phyloP scores from a whole-genome alignment of 2,888 invertebrate genomes.

The Phania funesta region DNA sequence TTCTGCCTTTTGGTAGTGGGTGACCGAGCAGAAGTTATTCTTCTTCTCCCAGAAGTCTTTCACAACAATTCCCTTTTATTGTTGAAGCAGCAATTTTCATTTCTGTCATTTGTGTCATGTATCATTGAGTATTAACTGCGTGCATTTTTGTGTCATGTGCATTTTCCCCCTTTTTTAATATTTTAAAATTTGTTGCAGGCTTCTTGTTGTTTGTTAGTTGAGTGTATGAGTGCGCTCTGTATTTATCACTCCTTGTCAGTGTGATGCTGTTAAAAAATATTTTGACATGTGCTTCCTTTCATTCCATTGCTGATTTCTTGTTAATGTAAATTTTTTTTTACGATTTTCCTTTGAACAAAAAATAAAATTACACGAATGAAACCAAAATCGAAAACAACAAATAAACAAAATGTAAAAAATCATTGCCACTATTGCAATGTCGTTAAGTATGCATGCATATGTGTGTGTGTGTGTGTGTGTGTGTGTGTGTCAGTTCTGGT shows the following conservation, averaged over 20 bases:
- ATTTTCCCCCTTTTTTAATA: not conserved
- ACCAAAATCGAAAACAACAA: conserved; percentile 31
- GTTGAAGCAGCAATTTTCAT: conserved; percentile 43
- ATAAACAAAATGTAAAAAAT: conserved; percentile 14
- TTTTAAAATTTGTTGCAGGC: conserved; percentile 33
- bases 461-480: not conserved
- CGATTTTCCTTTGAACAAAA: conserved; percentile 41
- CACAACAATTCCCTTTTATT: conserved; percentile 8
- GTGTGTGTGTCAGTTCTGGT: not conserved
- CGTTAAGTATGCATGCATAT: too few relatives aligned
- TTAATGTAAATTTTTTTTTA: conserved; percentile 61
- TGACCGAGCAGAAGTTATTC: not conserved
- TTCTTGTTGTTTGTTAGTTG: not conserved
- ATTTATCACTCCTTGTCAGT: conserved; percentile 66
- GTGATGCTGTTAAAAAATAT: conserved; percentile 65
- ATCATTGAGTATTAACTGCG: conserved; percentile 56
- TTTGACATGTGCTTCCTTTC: conserved; percentile 70
- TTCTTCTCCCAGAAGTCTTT: not conserved
- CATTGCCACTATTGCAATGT: not conserved
- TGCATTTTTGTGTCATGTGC: conserved; percentile 50
- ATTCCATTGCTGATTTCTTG: conserved; percentile 63
- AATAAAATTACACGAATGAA: conserved; percentile 1
- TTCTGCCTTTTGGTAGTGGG: not conserved
- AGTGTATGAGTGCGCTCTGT: conserved; percentile 11
- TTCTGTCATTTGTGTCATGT: conserved; percentile 60